Conservation (phyloP, 2,888 invertebrate species). For the Mimumesa dahlbomi region DNA sequence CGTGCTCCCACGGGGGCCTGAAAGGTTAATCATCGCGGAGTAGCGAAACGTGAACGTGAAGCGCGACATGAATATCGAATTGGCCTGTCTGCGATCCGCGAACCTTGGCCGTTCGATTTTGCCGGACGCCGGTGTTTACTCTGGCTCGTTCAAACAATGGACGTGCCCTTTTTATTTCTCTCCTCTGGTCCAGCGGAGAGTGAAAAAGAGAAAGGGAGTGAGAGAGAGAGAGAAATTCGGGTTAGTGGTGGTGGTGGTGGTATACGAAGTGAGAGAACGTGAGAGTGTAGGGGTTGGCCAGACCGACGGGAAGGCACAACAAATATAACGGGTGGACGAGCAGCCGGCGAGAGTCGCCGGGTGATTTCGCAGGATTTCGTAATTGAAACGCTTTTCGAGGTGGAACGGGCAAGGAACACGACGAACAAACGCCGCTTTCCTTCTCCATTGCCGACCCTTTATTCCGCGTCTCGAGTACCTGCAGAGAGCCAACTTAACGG, state of each 20-base stretch:
- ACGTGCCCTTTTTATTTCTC: constrained; percentile 52
- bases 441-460: constrained; percentile 34
- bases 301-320: constrained; percentile 37
- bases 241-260: too few relatives aligned
- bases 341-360: constrained; percentile 52
- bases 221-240: not conserved
- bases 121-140: constrained; percentile 55
- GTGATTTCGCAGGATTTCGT: constrained; percentile 65
- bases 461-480: constrained; percentile 54
- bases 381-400: constrained; percentile 63
- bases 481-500: constrained; percentile 61
- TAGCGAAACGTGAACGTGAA: constrained; percentile 33
- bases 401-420: constrained; percentile 48
- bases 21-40: constrained; percentile 44
- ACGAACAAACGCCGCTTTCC: constrained; percentile 48
- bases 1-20: constrained; percentile 27
- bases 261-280: too few relatives aligned
- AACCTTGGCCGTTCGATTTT: constrained; percentile 51
- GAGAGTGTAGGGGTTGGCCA: not conserved
- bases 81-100: constrained; percentile 41
- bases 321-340: constrained; percentile 63
- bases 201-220: not conserved
- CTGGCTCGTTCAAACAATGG: constrained; percentile 56
- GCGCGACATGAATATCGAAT: constrained; percentile 56
- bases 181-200: constrained; percentile 1